A percentile compares a stretch with the other conserved stretches of the same genome.
These are phyloP conservation scores for Diachasma alloeum DNA, from an alignment of 1,140 invertebrate genomes.

Conservation along the genomic window DNA sequence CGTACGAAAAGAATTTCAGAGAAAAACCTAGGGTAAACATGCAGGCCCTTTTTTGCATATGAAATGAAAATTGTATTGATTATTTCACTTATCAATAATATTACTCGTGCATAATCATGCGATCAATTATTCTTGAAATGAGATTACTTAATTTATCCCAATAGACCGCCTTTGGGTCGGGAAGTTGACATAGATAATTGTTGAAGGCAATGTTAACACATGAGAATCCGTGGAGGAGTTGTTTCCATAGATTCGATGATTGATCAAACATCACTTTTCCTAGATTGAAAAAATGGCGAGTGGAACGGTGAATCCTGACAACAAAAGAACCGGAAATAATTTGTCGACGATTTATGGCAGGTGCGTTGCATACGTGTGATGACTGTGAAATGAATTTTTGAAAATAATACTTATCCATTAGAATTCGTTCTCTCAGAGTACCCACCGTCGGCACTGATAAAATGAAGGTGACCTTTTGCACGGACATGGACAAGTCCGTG, in stretches of 20 bases:
- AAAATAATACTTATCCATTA: background rate
- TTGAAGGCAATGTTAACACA: background rate
- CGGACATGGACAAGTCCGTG: conserved; percentile 95
- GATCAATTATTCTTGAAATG: too few relatives aligned
- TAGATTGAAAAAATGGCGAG: conserved; percentile 39
- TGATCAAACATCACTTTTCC: conserved; percentile 45
- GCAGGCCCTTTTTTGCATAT: too few relatives aligned
- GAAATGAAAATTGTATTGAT: too few relatives aligned
- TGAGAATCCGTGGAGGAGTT: background rate
- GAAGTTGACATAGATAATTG: too few relatives aligned
- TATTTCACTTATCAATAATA: too few relatives aligned
- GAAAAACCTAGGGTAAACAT: too few relatives aligned
- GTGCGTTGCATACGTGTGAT: conserved; percentile 41
- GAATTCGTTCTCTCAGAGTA: conserved; percentile 41
- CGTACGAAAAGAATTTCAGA: too few relatives aligned
- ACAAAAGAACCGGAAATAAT: conserved; percentile 51
- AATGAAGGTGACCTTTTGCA: conserved; percentile 82
- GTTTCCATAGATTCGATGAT: conserved; percentile 35
- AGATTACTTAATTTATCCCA: too few relatives aligned
- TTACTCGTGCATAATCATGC: too few relatives aligned
- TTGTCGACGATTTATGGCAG: conserved; percentile 58
- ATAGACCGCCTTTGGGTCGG: too few relatives aligned
- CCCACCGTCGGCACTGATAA: conserved; percentile 49
- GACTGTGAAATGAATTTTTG: background rate
- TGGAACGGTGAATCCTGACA: conserved; percentile 37